Evolutionary conservation across 1,140 invertebrate genomes (phyloP), one percentile per base, ranked within the genome.

Genomic region (Drosophila orosa): DNA sequence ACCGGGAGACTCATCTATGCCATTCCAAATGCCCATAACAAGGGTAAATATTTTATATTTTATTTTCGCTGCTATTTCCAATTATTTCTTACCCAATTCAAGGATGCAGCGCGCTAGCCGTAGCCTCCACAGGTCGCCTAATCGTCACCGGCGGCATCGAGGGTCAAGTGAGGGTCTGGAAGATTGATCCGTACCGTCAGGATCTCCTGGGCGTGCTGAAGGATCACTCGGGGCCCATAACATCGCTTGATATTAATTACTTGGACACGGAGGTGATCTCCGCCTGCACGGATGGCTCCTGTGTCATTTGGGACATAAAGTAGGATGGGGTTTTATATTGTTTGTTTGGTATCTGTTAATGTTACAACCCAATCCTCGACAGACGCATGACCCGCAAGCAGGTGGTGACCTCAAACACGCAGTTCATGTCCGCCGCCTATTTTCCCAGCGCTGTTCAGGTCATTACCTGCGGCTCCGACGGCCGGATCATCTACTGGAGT

Each of bases 401-500:
- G 89, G 95, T 98, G 55, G 93, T 98, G 22, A 97, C 97, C 82
- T 95, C 96, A 7, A 98, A 97, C 91, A 98, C 97, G 1, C 93
- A 98, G 89, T 98, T 98, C 91, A 96, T 96, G 93, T 94, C 95
- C 57, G 95, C 96, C 0, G 93, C 94, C 62, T 98, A 97, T 92
- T 95, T 95, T 91, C 95, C 96, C 7, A 94, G 94, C 24, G 96
- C 95, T 39, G 95, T 95, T 42, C 97, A 98, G 91, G 94, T 98
- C 55, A 92, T 99, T 8, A 98, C 97, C 0, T 95, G 96, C 47
- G 97, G 97, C 27, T 96, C 96, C 0, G 97, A 98, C 92, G 93
- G 97, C 24, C 96, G 97, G 84, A 95, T 98, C 27, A 94, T 95
- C 25, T 99, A 98, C 91, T 99, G 97, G 97, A 97, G 98, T 92